A percentile compares a stretch with the other conserved stretches of the same genome.
Conservation (phyloP, 2,113 vertebrate species). For the Pelecanoides urinatrix region DNA sequence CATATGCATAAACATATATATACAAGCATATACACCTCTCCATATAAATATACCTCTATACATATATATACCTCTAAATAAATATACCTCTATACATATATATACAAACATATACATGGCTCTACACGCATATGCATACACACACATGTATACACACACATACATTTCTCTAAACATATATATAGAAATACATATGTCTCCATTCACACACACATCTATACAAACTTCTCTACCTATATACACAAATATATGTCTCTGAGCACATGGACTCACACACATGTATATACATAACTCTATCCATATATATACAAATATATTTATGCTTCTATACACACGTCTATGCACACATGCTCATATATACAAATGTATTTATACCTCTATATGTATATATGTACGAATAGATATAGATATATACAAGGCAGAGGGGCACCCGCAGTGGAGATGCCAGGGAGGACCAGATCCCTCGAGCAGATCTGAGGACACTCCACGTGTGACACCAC, state of each 20-base stretch:
- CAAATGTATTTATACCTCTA: background rate
- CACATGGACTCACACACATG: background rate
- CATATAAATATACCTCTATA: background rate
- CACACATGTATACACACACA: too few relatives aligned
- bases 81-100: background rate
- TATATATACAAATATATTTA: background rate
- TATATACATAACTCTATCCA: background rate
- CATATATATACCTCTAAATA: background rate
- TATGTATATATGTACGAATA: background rate
- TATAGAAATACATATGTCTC: background rate
- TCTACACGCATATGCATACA: background rate
- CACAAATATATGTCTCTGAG: background rate
- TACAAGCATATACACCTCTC: too few relatives aligned
- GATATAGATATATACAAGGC: background rate
- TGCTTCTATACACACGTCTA: background rate
- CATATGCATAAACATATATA: too few relatives aligned
- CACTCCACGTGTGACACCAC: too few relatives aligned
- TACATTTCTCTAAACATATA: background rate
- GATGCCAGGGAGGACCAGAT: background rate
- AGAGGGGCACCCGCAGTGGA: background rate
- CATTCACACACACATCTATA: background rate
- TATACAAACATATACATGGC: accelerated
- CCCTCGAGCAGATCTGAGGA: background rate
- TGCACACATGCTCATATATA: background rate
- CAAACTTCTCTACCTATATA: background rate